Evolutionary conservation across 2,797 vertebrate genomes (phyloP).

Genomic region (Spatula clypeata): DNA sequence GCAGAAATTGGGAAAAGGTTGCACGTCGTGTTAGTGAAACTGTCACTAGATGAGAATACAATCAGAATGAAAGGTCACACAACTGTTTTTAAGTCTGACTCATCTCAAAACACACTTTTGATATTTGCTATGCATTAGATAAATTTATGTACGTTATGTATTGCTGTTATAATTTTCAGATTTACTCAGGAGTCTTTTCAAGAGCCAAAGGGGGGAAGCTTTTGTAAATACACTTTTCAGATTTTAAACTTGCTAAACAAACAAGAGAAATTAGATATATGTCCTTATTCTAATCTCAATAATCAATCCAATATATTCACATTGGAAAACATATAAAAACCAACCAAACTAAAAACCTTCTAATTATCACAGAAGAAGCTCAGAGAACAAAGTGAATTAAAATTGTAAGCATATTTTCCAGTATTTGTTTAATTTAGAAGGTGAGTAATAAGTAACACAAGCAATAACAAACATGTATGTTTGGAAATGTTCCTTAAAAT

Average conservation of each 20-base stretch:
- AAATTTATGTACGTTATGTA: background rate
- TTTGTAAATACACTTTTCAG: background rate
- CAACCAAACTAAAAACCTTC: background rate
- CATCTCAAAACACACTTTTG: background rate
- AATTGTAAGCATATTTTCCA: background rate
- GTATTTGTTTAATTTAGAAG: background rate
- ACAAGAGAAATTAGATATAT: background rate
- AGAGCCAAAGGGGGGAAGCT: background rate
- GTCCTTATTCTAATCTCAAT: background rate
- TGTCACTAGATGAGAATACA: background rate
- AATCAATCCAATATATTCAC: rapidly evolving
- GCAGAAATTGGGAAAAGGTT: background rate
- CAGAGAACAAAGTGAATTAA: background rate
- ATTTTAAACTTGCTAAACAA: background rate
- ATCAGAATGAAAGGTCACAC: background rate
- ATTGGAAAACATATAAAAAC: background rate
- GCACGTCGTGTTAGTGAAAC: background rate
- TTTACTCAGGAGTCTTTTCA: background rate
- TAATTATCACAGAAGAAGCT: background rate
- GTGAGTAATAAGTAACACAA: background rate
- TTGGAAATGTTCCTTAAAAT: background rate
- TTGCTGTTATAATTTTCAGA: background rate
- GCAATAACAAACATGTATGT: rapidly evolving
- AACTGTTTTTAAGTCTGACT: background rate
- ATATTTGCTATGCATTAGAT: background rate